phyloP scores from a whole-genome alignment of 2,888 invertebrate species.

The Acrobeloides nanus region DNA sequence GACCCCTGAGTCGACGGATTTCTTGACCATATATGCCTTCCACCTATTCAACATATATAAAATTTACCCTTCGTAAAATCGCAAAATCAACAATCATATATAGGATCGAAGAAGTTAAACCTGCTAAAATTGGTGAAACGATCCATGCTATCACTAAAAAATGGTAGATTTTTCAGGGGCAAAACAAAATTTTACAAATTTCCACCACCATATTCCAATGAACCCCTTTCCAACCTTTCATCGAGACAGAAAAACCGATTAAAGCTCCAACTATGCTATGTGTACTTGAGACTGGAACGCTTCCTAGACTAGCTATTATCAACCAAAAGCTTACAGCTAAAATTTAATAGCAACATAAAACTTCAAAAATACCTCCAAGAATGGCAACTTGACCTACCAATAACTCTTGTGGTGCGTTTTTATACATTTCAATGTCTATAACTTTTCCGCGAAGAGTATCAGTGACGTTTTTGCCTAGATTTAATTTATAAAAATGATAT shows the following conservation, averaged over 20 bases:
- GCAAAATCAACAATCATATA: constrained; percentile 53
- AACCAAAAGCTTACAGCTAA: constrained; percentile 83
- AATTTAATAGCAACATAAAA: not conserved
- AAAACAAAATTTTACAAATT: constrained; percentile 58
- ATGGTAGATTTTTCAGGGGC: not conserved
- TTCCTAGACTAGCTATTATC: constrained; percentile 79
- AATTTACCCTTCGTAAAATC: constrained; percentile 59
- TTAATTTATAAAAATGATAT: too few species aligned
- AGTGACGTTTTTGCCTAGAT: constrained; percentile 74
- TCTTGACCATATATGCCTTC: too few species aligned
- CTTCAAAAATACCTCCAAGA: constrained; percentile 58
- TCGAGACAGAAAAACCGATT: constrained; percentile 86
- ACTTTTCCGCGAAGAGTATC: constrained; percentile 96
- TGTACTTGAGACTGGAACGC: constrained; percentile 92
- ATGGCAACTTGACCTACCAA: constrained; percentile 88
- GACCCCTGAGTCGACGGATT: too few species aligned
- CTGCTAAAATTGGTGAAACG: constrained; percentile 84
- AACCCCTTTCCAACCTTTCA: constrained; percentile 73
- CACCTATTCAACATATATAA: not conserved
- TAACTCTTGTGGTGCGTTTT: constrained; percentile 69
- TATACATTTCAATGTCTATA: constrained; percentile 75
- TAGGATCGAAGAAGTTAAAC: constrained; percentile 68
- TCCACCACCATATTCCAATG: constrained; percentile 74
- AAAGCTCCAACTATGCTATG: constrained; percentile 96
- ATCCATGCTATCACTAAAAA: constrained; percentile 81